These are phyloP conservation scores for Abrostola tripartita DNA, from an alignment of 2,888 invertebrate species.

Conservation along the genomic window DNA sequence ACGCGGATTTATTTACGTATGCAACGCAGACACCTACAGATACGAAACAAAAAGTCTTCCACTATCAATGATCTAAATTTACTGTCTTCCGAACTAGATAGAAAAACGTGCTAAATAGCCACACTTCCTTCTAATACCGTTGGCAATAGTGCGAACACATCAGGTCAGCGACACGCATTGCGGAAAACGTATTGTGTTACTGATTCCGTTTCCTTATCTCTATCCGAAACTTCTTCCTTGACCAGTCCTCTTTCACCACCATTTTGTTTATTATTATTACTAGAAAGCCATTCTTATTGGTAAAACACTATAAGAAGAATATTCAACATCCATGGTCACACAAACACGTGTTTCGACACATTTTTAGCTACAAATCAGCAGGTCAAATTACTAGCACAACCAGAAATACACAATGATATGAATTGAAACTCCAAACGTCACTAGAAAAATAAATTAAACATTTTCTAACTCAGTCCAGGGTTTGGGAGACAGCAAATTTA, in stretches of 20 bases:
- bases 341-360: conserved; percentile 39
- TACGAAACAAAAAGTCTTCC: not conserved
- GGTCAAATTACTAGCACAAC: conserved; percentile 48
- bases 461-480: conserved; percentile 42
- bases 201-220: not conserved
- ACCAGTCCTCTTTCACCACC: not conserved
- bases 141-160: not conserved
- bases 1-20: too few species aligned
- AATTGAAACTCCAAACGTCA: conserved; percentile 24
- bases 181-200: not conserved
- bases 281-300: not conserved
- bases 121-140: not conserved
- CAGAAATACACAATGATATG: conserved; percentile 40
- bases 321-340: conserved; percentile 16
- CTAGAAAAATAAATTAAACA: conserved; percentile 34
- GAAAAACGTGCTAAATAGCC: not conserved
- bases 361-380: conserved; percentile 36
- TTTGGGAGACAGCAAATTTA: conserved; percentile 42
- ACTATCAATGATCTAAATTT: conserved; percentile 3
- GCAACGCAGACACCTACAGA: not conserved
- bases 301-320: not conserved
- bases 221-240: not conserved
- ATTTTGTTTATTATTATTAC: not conserved
- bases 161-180: not conserved
- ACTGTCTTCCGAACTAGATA: not conserved